Evolutionary conservation across 2,113 vertebrate genomes (phyloP).

Genomic region (Colossoma macropomum): DNA sequence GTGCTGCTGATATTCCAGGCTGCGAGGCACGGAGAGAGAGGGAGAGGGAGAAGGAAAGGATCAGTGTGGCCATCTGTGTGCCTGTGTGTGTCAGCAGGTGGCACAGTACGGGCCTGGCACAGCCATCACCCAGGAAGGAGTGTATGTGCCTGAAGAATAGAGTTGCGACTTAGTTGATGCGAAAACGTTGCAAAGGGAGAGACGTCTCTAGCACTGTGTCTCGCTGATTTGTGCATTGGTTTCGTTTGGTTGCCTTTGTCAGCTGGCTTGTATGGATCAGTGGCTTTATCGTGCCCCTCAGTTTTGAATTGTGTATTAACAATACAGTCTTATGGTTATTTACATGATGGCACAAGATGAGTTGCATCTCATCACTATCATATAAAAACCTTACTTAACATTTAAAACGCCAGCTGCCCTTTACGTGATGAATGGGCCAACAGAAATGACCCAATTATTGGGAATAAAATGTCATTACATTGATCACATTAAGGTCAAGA

Average conservation of each 20-base stretch:
- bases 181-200: neutral
- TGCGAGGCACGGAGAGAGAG: slow-evolving; percentile 14
- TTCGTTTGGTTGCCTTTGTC: neutral
- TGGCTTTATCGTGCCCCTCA: neutral
- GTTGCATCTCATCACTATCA: too few relatives aligned
- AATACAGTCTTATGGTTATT: too few relatives aligned
- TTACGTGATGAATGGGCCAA: too few relatives aligned
- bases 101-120: neutral
- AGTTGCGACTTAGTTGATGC: neutral
- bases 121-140: neutral
- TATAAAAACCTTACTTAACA: too few relatives aligned
- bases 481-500: too few relatives aligned
- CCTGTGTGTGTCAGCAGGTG: slow-evolving; percentile 37
- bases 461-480: too few relatives aligned
- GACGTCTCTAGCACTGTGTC: neutral
- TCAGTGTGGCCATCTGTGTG: slow-evolving; percentile 47
- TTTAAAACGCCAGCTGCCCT: too few relatives aligned
- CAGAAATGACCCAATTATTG: too few relatives aligned
- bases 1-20: slow-evolving; percentile 17
- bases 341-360: too few relatives aligned
- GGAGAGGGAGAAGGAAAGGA: neutral
- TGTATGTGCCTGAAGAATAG: slow-evolving; percentile 3
- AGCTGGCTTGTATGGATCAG: neutral
- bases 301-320: neutral
- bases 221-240: neutral